Evolutionary conservation across 2,797 vertebrate species (phyloP).

Genomic region (Argyrosomus regius): DNA sequence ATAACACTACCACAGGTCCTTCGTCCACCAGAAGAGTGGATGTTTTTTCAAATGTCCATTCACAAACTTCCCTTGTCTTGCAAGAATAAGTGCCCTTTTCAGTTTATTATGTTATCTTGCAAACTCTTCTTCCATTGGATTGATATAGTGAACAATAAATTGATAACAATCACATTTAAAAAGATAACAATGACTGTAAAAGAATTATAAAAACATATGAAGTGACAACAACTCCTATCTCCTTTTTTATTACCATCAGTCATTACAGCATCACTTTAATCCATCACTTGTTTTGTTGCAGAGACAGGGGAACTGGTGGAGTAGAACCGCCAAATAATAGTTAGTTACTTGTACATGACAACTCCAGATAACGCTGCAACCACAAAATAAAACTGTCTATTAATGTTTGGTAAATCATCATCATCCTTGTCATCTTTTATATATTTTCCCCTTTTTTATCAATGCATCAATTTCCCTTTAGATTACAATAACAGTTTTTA

Average conservation of each 20-base stretch:
- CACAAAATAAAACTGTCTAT: background rate
- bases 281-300: background rate
- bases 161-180: background rate
- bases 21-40: background rate
- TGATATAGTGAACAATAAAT: too few species aligned
- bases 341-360: background rate
- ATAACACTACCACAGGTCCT: too few species aligned
- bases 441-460: fast-evolving
- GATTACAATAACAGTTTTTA: background rate
- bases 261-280: background rate
- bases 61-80: background rate
- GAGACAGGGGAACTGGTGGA: background rate
- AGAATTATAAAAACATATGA: background rate
- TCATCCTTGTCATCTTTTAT: fast-evolving
- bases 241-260: background rate
- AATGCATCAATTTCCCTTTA: background rate
- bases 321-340: background rate
- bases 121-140: background rate
- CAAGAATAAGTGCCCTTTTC: background rate
- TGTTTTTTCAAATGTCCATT: background rate
- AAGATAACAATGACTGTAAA: background rate
- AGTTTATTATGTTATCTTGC: background rate
- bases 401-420: background rate
- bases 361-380: background rate
- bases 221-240: background rate